Evolutionary conservation across 2,797 vertebrate species (phyloP).

Genomic region (Notolabrus celidotus): DNA sequence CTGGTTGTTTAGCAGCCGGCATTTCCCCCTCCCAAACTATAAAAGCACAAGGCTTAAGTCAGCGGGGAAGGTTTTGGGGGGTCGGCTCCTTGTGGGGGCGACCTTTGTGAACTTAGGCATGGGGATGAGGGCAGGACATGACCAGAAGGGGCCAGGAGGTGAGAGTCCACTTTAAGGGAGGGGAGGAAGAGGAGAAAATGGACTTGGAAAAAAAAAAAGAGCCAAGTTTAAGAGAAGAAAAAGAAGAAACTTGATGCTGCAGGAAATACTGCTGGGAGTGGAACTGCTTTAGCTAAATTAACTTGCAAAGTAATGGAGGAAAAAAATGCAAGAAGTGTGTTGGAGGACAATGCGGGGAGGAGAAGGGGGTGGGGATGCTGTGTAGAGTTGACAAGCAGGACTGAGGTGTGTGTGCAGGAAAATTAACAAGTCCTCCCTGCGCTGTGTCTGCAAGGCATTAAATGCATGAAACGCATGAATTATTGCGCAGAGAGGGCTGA

Average conservation of each 20-base stretch:
- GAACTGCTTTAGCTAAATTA: slow-evolving; percentile 66
- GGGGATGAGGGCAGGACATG: slow-evolving; percentile 39
- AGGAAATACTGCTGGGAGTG: slow-evolving; percentile 50
- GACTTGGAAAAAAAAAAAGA: slow-evolving; percentile 8
- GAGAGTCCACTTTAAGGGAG: slow-evolving; percentile 36
- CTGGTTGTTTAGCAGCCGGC: slow-evolving; percentile 54
- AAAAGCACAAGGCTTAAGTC: slow-evolving; percentile 63
- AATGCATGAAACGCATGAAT: slow-evolving; percentile 78
- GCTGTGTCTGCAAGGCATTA: slow-evolving; percentile 70
- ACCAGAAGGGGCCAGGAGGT: slow-evolving; percentile 36
- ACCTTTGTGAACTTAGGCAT: slow-evolving; percentile 64
- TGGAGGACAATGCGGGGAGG: background rate
- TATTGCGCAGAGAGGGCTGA: slow-evolving; percentile 65
- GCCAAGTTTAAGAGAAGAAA: background rate
- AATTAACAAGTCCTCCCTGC: slow-evolving; percentile 74
- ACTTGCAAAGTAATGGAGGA: slow-evolving; percentile 52
- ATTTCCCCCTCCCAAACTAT: slow-evolving; percentile 62
- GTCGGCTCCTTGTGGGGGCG: slow-evolving; percentile 34
- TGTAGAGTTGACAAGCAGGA: slow-evolving; percentile 44
- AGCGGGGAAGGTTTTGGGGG: slow-evolving; percentile 35
- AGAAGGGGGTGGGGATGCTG: slow-evolving; percentile 29
- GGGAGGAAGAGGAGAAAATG: background rate
- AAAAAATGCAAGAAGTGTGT: slow-evolving; percentile 33
- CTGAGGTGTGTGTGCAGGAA: slow-evolving; percentile 46
- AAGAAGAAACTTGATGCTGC: slow-evolving; percentile 50